phyloP scores from a whole-genome alignment of 2,797 vertebrate species.

The Sphenopsis melanotis region DNA sequence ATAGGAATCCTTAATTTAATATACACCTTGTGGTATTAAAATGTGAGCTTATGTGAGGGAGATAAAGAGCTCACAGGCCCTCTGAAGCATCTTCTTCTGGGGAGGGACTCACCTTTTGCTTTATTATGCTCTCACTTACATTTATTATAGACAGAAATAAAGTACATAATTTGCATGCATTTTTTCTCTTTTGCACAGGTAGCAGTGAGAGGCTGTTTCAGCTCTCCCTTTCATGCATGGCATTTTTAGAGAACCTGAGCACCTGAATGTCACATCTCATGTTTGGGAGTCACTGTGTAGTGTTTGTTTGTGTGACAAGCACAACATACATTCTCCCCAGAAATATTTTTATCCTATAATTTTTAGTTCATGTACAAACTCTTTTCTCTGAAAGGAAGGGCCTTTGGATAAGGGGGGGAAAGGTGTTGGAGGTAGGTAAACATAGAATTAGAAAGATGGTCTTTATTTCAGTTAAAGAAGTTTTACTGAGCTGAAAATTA shows the following conservation, averaged over 20 bases:
- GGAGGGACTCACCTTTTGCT: neutral
- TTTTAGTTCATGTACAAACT: neutral
- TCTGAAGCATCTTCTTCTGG: neutral
- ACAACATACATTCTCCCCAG: neutral
- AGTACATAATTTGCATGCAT: neutral
- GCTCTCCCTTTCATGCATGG: neutral
- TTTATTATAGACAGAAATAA: neutral
- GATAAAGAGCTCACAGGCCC: neutral
- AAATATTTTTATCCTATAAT: neutral
- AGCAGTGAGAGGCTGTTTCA: neutral
- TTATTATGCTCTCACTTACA: neutral
- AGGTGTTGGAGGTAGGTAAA: neutral
- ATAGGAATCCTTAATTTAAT: constrained; percentile 35
- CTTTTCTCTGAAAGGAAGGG: neutral
- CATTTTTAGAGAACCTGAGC: neutral
- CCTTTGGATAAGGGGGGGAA: neutral
- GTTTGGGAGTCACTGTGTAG: neutral
- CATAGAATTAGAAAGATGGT: neutral
- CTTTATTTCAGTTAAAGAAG: neutral
- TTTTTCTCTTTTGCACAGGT: neutral
- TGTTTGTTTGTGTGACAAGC: neutral
- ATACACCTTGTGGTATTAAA: neutral
- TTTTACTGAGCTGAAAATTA: neutral
- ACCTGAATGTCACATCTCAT: neutral
- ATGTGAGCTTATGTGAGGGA: neutral